Base-by-base conservation (phyloP, 2,797 vertebrate species). In the Discoglossus pictus region DNA sequence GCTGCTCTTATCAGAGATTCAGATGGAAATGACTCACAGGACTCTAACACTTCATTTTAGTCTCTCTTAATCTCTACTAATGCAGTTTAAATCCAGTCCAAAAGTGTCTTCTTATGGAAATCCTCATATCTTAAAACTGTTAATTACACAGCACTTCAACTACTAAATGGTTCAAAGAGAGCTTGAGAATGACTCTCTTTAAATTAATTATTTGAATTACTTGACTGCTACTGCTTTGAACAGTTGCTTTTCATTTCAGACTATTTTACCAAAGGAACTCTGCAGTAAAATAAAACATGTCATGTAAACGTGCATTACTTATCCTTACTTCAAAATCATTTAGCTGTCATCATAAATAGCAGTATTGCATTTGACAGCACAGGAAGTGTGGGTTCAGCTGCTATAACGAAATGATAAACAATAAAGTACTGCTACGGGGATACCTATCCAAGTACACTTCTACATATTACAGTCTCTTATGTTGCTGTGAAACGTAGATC, bases 91-190 rank as follows among this genome's bases (percentile, higher is more conserved):
- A 70, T 47, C 67, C 59, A 48, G 43, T 70, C 51, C 53, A 44
- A 70, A 70, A 70, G 58, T 70, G 59, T 15, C 67, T 69, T 62
- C 59, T 70, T 62, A 70, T 70, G 42, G 59, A 70, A 62, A 62
- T 62, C 42, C 51, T 55, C 59, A 62, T 46, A 62, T 55, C 34
- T 61, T 62, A 70, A 61, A 62, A 70, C 67, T 55, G 42, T 62
- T 70, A 70, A 70, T 70, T 70, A 70, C 38, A 55, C 51, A 48
- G 42, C 40, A 46, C 34, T 62, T 62, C 59, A 42, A 35, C 51
- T 62, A 48, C 67, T 70, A 70, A 70, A 61, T 63, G 59, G 50
- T 38, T 55, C 59, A 56, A 56, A 63, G 51, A 62, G 36, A 54
- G 31, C 31, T 35, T 34, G 55, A 60, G 56, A 68, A 50, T 20